Base-by-base conservation (phyloP, 2,888 invertebrate species). In the Caenorhabditis zanzibari region DNA sequence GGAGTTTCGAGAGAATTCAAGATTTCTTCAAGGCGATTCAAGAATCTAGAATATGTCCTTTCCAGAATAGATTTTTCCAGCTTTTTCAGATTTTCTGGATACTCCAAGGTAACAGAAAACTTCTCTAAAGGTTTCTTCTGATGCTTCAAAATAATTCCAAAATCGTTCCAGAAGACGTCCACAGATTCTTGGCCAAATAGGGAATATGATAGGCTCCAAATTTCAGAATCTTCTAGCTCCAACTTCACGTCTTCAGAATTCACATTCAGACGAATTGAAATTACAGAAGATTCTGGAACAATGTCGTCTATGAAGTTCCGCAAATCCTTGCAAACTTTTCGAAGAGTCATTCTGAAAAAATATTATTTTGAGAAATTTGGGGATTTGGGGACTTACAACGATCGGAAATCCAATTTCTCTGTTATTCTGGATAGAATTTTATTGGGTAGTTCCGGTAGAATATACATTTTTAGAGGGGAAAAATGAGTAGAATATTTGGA, bases 261-360 rank as follows among this genome's bases (percentile, higher is more conserved):
- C 6, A 26, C 2, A 10, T 59, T 35, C 0, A 19, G 38, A 41
- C 2, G 7, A 61, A 16, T 61, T 41, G 61, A 38, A 10, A 61
- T 61, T 10, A 7, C 32, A 6, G 22, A 41, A 24, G 61, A 61
- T 16, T 35, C 10, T 7, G 54, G 54, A 12, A 26, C 24, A 24
- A 24, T 14, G 24, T 41, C 41, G 24, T 61, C 61, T n/a, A 61
- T 61, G 24, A 61, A 35, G 41, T 41, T 24, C 24, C 61, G 41
- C 22, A 61, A 10, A 14, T 61, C 41, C 2, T 16, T 41, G 41
- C 41, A 61, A 9, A 61, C 61, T 61, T 61, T 61, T 41, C 41
- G 61, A 24, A 35, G 35, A 0, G 54, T 19, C 5, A 47, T 2
- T 19, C 47, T 47, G n/a, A n/a, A n/a, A n/a, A n/a, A n/a, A 4